phyloP scores from a whole-genome alignment of 35 echinoderm and acorn worm species.

The Eucidaris tribuloides region DNA sequence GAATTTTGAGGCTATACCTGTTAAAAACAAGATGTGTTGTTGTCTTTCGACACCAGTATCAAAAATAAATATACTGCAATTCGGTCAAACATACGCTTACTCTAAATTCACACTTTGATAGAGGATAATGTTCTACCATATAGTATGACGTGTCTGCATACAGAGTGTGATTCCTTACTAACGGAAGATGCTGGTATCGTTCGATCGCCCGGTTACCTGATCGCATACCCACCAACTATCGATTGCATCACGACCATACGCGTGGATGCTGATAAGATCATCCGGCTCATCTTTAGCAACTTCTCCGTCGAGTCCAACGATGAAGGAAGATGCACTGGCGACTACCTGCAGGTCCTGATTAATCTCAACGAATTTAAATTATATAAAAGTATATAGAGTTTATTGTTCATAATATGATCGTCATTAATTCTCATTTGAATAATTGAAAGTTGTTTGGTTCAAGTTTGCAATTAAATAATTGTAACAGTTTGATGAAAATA shows the following conservation, averaged over 20 bases:
- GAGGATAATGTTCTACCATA: too few relatives aligned
- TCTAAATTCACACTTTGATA: too few relatives aligned
- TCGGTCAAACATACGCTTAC: too few relatives aligned
- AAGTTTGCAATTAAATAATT: neutral
- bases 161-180: neutral
- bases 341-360: constrained; percentile 1
- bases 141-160: too few relatives aligned
- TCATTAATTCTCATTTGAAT: neutral
- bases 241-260: constrained; percentile 6
- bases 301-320: constrained; percentile 5
- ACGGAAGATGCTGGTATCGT: neutral
- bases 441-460: neutral
- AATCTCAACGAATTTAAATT: neutral
- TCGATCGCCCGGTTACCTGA: neutral
- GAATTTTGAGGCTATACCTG: too few relatives aligned
- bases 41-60: too few relatives aligned
- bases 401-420: neutral
- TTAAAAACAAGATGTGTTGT: too few relatives aligned
- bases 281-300: neutral
- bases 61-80: too few relatives aligned
- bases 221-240: neutral
- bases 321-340: neutral
- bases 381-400: neutral
- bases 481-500: neutral
- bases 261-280: neutral